A percentile compares a stretch with the other conserved stretches of the same genome.
Conservation (phyloP, 1,140 invertebrate species). For the Gonatopus flavifemur region DNA sequence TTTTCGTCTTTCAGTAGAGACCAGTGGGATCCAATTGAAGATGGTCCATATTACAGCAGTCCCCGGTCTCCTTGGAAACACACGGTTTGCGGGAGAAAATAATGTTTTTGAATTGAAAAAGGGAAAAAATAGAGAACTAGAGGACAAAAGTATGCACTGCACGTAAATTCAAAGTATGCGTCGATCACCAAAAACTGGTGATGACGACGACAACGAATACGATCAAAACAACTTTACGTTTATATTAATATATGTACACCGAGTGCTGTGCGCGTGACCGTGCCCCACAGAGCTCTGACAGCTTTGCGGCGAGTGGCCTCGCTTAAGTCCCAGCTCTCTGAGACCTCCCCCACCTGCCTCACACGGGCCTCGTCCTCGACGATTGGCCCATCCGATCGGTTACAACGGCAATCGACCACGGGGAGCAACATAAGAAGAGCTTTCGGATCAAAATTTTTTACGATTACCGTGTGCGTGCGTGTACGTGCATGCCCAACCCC, state of each 20-base stretch:
- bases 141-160: too few relatives aligned
- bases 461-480: constrained; percentile 28
- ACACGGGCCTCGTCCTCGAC: too few relatives aligned
- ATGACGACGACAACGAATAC: too few relatives aligned
- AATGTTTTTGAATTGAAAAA: too few relatives aligned
- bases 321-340: constrained; percentile 56
- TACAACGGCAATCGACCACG: constrained; percentile 50
- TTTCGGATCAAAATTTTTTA: constrained; percentile 56
- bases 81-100: neutral
- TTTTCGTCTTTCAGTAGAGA: constrained; percentile 50
- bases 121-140: too few relatives aligned
- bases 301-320: constrained; percentile 58
- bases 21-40: constrained; percentile 52
- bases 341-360: constrained; percentile 41
- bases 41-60: constrained; percentile 40
- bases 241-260: too few relatives aligned
- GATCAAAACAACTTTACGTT: too few relatives aligned
- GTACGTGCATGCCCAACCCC: constrained; percentile 22
- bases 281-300: constrained; percentile 61
- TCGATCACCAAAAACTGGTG: too few relatives aligned
- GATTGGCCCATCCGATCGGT: constrained; percentile 48
- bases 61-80: neutral
- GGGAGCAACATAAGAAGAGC: constrained; percentile 34
- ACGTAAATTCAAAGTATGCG: too few relatives aligned
- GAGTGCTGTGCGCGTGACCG: constrained; percentile 55